Evolutionary conservation across 1,140 invertebrate genomes (phyloP).

Genomic region (Venustaconcha ellipsiformis): DNA sequence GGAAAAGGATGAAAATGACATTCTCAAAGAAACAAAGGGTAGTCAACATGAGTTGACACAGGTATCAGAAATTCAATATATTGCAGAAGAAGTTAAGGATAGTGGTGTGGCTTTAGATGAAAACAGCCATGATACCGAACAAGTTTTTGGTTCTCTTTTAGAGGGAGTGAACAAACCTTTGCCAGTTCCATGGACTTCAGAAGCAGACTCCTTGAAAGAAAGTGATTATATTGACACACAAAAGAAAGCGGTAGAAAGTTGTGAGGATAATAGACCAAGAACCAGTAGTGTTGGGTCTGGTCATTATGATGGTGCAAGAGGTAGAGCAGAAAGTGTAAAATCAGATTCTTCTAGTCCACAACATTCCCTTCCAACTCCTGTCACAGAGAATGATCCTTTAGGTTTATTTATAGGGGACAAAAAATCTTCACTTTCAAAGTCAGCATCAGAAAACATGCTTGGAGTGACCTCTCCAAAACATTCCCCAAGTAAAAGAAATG

Average conservation of each 20-base stretch:
- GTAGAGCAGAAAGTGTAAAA: constrained; percentile 14
- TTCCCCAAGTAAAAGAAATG: too few relatives aligned
- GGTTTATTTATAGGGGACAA: constrained; percentile 76
- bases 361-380: constrained; percentile 76
- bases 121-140: background rate
- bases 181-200: background rate
- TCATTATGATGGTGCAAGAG: background rate
- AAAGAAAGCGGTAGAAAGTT: too few relatives aligned
- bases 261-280: too few relatives aligned
- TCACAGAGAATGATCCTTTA: constrained; percentile 91
- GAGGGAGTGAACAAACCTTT: too few relatives aligned
- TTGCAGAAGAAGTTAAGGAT: constrained; percentile 46
- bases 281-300: background rate
- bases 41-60: too few relatives aligned
- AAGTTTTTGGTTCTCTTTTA: too few relatives aligned
- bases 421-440: too few relatives aligned
- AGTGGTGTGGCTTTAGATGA: constrained; percentile 54
- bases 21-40: constrained; percentile 22
- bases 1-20: constrained; percentile 30
- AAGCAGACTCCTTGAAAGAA: background rate
- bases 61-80: constrained; percentile 11
- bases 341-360: constrained; percentile 36
- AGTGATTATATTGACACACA: too few relatives aligned
- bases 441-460: too few relatives aligned
- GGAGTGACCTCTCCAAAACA: too few relatives aligned